Conservation (phyloP, 2,888 invertebrate species). For the Protophormia terraenovae region DNA sequence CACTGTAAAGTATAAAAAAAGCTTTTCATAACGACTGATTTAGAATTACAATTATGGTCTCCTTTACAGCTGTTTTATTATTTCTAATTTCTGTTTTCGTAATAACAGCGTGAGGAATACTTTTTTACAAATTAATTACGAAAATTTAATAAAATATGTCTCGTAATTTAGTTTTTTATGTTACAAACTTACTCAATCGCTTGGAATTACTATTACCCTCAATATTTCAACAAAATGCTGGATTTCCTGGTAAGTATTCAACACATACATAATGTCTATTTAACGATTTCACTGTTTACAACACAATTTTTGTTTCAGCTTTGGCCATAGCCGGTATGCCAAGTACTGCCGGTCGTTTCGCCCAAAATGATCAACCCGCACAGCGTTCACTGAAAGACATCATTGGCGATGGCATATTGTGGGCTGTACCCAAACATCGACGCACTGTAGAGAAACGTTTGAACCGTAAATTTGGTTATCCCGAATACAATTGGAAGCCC, state of each 20-base stretch:
- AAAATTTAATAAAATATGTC: constrained; percentile 72
- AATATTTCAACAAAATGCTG: constrained; percentile 80
- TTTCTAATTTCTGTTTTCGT: constrained; percentile 22
- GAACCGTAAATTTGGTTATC: constrained; percentile 88
- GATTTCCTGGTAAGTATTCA: constrained; percentile 82
- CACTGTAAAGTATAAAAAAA: not conserved
- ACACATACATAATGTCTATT: too few relatives aligned
- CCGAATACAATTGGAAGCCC: constrained; percentile 87
- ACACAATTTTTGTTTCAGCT: constrained; percentile 10
- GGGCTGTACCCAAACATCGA: constrained; percentile 90
- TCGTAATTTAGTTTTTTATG: constrained; percentile 74
- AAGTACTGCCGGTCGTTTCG: constrained; percentile 15
- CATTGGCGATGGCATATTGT: constrained; percentile 88
- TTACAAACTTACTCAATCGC: constrained; percentile 80
- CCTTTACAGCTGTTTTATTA: constrained; percentile 31
- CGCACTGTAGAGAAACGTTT: constrained; percentile 88
- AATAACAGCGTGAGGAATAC: constrained; percentile 14
- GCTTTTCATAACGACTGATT: not conserved
- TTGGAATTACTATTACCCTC: constrained; percentile 78
- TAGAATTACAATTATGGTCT: not conserved
- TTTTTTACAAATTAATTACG: not conserved
- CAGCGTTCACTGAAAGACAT: constrained; percentile 83
- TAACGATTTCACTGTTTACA: not conserved
- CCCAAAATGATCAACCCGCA: not conserved
- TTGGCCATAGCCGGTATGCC: constrained; percentile 72